phyloP scores from a whole-genome alignment of 1,140 invertebrate genomes.

The Heliothis subflexa region DNA sequence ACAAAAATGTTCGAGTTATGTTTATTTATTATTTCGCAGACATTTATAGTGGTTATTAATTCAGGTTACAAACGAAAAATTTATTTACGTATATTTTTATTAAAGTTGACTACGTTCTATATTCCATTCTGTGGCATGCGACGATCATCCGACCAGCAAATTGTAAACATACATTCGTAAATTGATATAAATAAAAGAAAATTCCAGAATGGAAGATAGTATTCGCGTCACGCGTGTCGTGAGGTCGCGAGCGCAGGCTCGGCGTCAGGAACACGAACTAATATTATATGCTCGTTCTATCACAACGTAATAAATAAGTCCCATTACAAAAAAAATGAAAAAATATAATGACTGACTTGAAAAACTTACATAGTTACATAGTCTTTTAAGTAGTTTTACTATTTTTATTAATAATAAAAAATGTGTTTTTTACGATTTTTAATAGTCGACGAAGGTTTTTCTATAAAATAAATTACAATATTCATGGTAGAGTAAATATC shows the following conservation, averaged over 20 bases:
- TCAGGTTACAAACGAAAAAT: conserved; percentile 46
- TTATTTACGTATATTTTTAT: conserved; percentile 39
- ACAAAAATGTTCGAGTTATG: conserved; percentile 44
- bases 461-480: conserved; percentile 46
- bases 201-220: conserved; percentile 15
- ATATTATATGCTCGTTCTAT: conserved; percentile 55
- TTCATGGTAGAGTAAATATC: conserved; percentile 51
- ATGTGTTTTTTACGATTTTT: conserved; percentile 65
- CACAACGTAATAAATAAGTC: conserved; percentile 74
- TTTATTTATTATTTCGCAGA: conserved; percentile 46
- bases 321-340: conserved; percentile 56
- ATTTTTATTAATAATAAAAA: conserved; percentile 67
- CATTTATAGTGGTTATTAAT: conserved; percentile 41
- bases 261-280: conserved; percentile 5
- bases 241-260: not conserved
- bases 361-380: conserved; percentile 69
- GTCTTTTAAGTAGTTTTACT: conserved; percentile 77
- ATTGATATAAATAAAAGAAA: not conserved
- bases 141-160: not conserved
- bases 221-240: not conserved
- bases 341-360: conserved; percentile 70
- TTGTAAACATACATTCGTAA: not conserved
- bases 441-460: conserved; percentile 48
- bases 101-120: conserved; percentile 8
- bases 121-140: conserved; percentile 22